Conservation (phyloP, 2,113 vertebrate species). For the Ceyx melanurus region DNA sequence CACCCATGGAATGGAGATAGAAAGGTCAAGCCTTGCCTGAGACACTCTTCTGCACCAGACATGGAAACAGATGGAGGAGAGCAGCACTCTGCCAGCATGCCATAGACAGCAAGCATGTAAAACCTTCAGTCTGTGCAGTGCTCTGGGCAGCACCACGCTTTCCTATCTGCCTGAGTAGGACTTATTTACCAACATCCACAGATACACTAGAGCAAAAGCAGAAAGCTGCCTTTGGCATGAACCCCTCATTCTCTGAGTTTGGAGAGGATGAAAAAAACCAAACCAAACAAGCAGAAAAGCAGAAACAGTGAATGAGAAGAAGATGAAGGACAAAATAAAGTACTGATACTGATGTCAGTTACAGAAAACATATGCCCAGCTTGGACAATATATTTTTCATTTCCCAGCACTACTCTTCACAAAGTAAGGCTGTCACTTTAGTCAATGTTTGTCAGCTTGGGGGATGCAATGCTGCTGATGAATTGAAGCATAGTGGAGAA, state of each 20-base stretch:
- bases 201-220: neutral
- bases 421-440: neutral
- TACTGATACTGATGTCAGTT: neutral
- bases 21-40: neutral
- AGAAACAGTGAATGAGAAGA: neutral
- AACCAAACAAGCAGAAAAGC: neutral
- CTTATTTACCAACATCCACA: neutral
- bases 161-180: neutral
- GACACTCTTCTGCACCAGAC: neutral
- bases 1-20: neutral
- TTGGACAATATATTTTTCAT: neutral
- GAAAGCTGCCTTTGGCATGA: neutral
- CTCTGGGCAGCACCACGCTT: neutral
- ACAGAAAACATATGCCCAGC: neutral
- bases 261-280: neutral
- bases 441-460: neutral
- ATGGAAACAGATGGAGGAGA: neutral
- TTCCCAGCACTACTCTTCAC: neutral
- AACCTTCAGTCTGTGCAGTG: neutral
- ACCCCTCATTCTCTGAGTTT: neutral
- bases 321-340: neutral
- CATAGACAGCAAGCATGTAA: neutral
- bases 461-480: fast-evolving
- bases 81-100: neutral
- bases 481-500: neutral